Conservation (phyloP, 2,888 invertebrate species). For the Mimachlamys varia region DNA sequence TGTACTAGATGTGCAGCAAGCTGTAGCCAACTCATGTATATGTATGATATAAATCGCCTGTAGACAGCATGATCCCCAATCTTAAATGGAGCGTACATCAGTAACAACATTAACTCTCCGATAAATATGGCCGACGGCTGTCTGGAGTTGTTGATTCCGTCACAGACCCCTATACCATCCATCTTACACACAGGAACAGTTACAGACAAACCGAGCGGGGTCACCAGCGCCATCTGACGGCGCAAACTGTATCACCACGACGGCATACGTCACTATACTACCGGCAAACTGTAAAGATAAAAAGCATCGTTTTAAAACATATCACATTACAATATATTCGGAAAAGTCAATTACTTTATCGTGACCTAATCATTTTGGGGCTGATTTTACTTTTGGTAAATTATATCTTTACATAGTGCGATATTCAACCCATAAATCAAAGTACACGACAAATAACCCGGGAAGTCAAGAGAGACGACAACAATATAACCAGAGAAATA, state of each 20-base stretch:
- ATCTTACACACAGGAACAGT: conserved; percentile 32
- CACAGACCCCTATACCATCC: neutral
- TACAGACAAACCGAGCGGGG: conserved; percentile 4
- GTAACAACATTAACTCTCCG: neutral
- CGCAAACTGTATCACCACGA: conserved; percentile 64
- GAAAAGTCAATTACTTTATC: too few species aligned
- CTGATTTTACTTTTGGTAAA: too few species aligned
- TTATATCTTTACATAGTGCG: too few species aligned
- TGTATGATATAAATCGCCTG: neutral
- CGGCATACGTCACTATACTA: conserved; percentile 64
- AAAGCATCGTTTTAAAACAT: neutral
- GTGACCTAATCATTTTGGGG: too few species aligned
- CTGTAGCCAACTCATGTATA: conserved; percentile 6
- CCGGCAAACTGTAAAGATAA: conserved; percentile 62
- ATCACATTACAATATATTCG: too few species aligned
- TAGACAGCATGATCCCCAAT: conserved; percentile 11
- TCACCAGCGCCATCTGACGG: conserved; percentile 45
- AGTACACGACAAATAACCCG: too few species aligned
- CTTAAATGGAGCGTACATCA: neutral
- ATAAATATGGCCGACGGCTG: conserved; percentile 19
- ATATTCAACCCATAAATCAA: too few species aligned
- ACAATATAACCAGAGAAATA: too few species aligned
- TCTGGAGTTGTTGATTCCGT: neutral
- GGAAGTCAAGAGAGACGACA: too few species aligned
- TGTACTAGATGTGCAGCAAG: conserved; percentile 16